Evolutionary conservation across 1,140 invertebrate species (phyloP), one percentile per base, ranked within the genome.

Genomic region (Coenobita brevimanus): DNA sequence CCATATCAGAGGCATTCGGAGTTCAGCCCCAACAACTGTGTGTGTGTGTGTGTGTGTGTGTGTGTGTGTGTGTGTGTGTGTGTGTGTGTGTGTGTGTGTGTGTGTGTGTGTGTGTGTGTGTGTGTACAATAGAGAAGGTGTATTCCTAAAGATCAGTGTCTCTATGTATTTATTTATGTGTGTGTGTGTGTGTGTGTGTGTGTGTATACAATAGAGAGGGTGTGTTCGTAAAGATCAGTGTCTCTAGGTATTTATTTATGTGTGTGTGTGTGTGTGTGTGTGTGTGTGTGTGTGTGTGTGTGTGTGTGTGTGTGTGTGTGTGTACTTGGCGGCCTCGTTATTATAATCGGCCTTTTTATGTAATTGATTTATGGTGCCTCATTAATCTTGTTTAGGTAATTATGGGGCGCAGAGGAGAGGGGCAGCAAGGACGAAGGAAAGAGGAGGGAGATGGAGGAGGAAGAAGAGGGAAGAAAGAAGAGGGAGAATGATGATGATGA

Each of bases 51-150:
- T 41, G 33, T 41, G 3, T 8, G 36, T 41, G 36, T 41, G 73
- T 41, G 33, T 41, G 73, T 41, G 73, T 41, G 73, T 8, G 33
- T 41, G 36, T 41, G 73, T 41, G 73, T 41, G 73, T 41, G 73
- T 41, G 73, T 41, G 73, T 41, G 73, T 41, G 73, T 41, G 73
- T 41, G 73, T 41, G 73, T 41, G 73, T 41, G 73, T 41, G 73
- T 41, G 38, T 41, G 36, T 41, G 41, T 41, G 17, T 21, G 73
- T 21, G 41, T 21, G 73, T 41, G 36, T 15, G 41, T 1, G 43
- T n/a, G 75, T 67, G n/a, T n/a, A n/a, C n/a, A n/a, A n/a, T n/a
- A n/a, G n/a, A n/a, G n/a, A n/a, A n/a, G n/a, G n/a, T n/a, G n/a
- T n/a, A n/a, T n/a, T n/a, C n/a, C n/a, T n/a, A n/a, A n/a, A n/a